Conservation (phyloP, 2,888 invertebrate species). For the Apamea crenata region DNA sequence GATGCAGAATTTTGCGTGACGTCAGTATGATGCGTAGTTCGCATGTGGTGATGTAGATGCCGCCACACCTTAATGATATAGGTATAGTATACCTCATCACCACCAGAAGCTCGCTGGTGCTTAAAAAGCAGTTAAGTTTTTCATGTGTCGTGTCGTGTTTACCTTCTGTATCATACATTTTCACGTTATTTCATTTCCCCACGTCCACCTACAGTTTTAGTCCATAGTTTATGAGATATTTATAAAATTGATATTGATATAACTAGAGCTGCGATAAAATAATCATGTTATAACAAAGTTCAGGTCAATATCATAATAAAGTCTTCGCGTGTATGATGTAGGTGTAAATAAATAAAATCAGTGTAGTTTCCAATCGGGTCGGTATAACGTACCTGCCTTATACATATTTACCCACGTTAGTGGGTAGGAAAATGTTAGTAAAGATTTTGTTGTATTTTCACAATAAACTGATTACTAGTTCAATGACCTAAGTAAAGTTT, state of each 20-base stretch:
- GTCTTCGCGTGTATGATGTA: not conserved
- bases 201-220: slow-evolving; percentile 8
- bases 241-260: slow-evolving; percentile 47
- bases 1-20: not conserved
- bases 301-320: not conserved
- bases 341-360: slow-evolving; percentile 8
- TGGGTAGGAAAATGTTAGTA: not conserved
- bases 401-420: no score
- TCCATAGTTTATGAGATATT: slow-evolving; percentile 26
- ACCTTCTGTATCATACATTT: slow-evolving; percentile 30
- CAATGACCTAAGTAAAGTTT: no score
- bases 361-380: not conserved
- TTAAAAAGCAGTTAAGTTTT: not conserved
- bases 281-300: not conserved
- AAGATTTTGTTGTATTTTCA: not conserved
- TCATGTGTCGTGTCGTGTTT: not conserved
- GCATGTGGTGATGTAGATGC: not conserved
- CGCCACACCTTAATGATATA: not conserved
- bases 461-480: not conserved
- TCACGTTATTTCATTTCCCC: slow-evolving; percentile 39
- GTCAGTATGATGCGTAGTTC: not conserved
- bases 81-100: not conserved
- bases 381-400: not conserved
- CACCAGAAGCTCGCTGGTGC: not conserved
- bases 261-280: slow-evolving; percentile 1